Evolutionary conservation across 2,113 vertebrate species (phyloP).

Genomic region (Seriola quinqueradiata): DNA sequence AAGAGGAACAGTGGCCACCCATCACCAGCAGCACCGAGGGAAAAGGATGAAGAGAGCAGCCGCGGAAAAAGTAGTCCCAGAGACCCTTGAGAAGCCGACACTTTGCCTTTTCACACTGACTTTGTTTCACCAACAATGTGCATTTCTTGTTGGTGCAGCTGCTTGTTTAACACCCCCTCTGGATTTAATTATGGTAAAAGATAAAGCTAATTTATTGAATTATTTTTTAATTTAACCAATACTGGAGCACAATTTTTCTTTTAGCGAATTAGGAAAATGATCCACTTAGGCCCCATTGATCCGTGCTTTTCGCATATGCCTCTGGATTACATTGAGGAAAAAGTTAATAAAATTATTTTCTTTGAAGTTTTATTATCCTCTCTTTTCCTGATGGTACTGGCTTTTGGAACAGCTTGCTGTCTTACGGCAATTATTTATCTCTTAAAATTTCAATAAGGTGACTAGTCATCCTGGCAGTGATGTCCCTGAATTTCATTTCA

Average conservation of each 20-base stretch:
- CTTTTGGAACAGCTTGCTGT: background rate
- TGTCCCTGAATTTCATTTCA: background rate
- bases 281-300: constrained; percentile 15
- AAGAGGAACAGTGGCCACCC: background rate
- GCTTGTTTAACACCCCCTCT: constrained; percentile 35
- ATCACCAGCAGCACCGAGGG: background rate
- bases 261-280: background rate
- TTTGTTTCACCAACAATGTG: constrained; percentile 33
- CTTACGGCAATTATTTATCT: background rate
- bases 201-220: background rate
- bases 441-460: background rate
- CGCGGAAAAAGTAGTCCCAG: background rate
- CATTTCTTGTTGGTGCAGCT: constrained; percentile 13
- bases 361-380: background rate
- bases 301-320: background rate
- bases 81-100: constrained; percentile 10
- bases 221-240: background rate
- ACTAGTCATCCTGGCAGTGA: background rate
- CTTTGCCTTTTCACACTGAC: constrained; percentile 8
- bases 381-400: background rate
- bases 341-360: constrained; percentile 17
- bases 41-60: background rate
- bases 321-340: constrained; percentile 13
- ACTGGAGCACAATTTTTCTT: background rate
- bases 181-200: constrained; percentile 57